Evolutionary conservation across 2,888 invertebrate species (phyloP).

Genomic region (Allolobophora icterica): DNA sequence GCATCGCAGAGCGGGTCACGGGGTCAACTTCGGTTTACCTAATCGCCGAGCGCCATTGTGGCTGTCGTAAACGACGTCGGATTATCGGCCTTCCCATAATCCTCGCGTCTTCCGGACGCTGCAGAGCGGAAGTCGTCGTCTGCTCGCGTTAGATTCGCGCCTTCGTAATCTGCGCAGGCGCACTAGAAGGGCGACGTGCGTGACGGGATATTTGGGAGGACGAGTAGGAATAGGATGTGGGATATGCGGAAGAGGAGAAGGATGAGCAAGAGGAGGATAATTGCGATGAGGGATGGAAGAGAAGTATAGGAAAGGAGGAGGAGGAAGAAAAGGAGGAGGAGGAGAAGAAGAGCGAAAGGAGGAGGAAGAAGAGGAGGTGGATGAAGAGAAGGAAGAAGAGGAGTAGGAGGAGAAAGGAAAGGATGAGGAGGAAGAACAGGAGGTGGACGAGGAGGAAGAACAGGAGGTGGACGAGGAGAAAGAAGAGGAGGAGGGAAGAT

Average conservation of each 20-base stretch:
- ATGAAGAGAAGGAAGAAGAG: too few relatives aligned
- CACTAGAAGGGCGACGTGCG: neutral
- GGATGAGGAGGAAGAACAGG: too few relatives aligned
- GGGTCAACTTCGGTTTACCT: conserved; percentile 27
- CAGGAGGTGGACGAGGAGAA: too few relatives aligned
- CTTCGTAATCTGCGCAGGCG: conserved; percentile 22
- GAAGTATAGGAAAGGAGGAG: neutral
- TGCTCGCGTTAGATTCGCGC: conserved; percentile 19
- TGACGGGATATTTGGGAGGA: neutral
- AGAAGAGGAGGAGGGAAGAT: too few relatives aligned
- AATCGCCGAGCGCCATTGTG: neutral
- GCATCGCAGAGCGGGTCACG: neutral
- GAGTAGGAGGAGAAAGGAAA: too few relatives aligned
- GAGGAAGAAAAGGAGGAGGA: neutral
- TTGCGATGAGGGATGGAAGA: neutral
- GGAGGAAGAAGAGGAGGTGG: too few relatives aligned
- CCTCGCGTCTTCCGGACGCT: neutral
- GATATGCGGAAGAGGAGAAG: neutral
- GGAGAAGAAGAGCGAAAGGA: too few relatives aligned
- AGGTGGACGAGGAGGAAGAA: too few relatives aligned
- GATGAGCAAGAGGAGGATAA: neutral
- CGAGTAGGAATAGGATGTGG: neutral
- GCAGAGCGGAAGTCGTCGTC: neutral
- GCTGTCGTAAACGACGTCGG: neutral
- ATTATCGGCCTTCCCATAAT: conserved; percentile 24